Conservation (phyloP, 2,888 invertebrate genomes). For the Acleris literana region DNA sequence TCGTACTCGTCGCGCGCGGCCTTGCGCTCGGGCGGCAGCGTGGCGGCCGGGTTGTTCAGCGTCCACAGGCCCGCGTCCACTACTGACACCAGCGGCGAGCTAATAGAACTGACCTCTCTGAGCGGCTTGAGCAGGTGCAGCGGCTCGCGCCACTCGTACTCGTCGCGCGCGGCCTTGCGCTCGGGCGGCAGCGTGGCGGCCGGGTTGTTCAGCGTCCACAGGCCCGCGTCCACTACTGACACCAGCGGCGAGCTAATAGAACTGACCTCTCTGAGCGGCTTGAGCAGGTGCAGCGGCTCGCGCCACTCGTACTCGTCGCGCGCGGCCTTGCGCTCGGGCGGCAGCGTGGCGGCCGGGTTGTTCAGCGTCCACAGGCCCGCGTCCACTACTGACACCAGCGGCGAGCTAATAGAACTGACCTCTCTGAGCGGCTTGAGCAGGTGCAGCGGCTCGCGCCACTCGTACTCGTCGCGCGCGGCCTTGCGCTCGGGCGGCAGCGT, state of each 20-base stretch:
- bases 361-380: slow-evolving; percentile 84
- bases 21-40: slow-evolving; percentile 87
- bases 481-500: slow-evolving; percentile 87
- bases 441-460: slow-evolving; percentile 89
- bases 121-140: slow-evolving; percentile 91
- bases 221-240: slow-evolving; percentile 89
- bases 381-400: slow-evolving; percentile 86
- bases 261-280: slow-evolving; percentile 88
- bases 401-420: slow-evolving; percentile 59
- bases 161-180: slow-evolving; percentile 88
- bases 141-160: slow-evolving; percentile 90
- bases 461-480: slow-evolving; percentile 90
- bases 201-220: slow-evolving; percentile 84
- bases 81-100: slow-evolving; percentile 79
- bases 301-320: slow-evolving; percentile 93
- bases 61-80: slow-evolving; percentile 86
- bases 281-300: slow-evolving; percentile 89
- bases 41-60: slow-evolving; percentile 86
- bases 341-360: slow-evolving; percentile 87
- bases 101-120: slow-evolving; percentile 84
- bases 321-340: slow-evolving; percentile 86
- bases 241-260: neutral
- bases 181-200: slow-evolving; percentile 87
- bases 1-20: slow-evolving; percentile 92
- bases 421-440: slow-evolving; percentile 91